phyloP scores from a whole-genome alignment of 2,888 invertebrate species.

The Machimus rusticus region DNA sequence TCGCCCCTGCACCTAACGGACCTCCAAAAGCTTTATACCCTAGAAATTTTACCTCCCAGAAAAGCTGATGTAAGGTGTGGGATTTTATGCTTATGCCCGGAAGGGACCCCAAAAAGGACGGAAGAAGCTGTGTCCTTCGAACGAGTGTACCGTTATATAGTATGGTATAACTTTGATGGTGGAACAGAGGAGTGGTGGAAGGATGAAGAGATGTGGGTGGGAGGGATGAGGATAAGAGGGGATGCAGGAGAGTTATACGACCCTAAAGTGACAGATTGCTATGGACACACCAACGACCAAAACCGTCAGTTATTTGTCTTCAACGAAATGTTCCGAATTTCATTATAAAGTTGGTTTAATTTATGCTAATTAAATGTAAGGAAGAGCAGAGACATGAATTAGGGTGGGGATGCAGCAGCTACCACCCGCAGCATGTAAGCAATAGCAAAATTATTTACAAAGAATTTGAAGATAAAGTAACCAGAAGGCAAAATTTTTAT shows the following conservation, averaged over 20 bases:
- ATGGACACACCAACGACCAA: neutral
- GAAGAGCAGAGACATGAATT: neutral
- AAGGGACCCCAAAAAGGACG: neutral
- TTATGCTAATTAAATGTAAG: neutral
- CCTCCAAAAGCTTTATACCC: neutral
- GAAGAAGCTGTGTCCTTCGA: neutral
- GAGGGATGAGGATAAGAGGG: neutral
- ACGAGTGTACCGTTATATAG: too few relatives aligned
- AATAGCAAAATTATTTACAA: too few relatives aligned
- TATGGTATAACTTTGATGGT: neutral
- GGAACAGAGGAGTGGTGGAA: neutral
- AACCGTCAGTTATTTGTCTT: neutral
- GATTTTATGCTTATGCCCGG: neutral
- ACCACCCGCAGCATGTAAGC: too few relatives aligned
- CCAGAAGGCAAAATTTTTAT: too few relatives aligned
- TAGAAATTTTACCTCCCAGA: neutral
- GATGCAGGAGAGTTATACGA: too few relatives aligned
- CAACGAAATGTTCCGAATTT: neutral
- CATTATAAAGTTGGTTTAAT: neutral
- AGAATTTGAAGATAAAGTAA: too few relatives aligned
- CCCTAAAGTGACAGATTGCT: neutral
- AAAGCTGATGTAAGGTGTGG: neutral
- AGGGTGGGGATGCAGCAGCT: neutral
- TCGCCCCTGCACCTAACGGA: too few relatives aligned
- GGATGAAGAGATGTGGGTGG: neutral